Conservation (phyloP, 2,113 vertebrate genomes). For the Raphicerus campestris region DNA sequence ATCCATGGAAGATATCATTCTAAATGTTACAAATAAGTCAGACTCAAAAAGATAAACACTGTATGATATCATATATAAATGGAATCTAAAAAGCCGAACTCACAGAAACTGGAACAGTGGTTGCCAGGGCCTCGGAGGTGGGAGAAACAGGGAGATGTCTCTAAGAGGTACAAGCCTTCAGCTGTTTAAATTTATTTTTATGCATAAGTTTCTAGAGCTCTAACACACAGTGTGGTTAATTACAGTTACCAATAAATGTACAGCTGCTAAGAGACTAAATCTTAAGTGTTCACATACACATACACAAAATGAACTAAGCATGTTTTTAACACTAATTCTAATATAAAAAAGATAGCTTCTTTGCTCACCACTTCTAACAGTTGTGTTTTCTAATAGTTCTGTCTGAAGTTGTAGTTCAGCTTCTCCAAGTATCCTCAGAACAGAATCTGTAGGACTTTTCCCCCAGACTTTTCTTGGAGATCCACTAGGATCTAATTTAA, state of each 20-base stretch:
- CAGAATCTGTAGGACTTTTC: conserved; percentile 84
- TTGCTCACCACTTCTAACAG: conserved; percentile 75
- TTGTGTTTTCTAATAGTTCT: conserved; percentile 80
- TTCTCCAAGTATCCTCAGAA: conserved; percentile 89
- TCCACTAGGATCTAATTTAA: conserved; percentile 82
- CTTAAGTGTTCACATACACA: background rate
- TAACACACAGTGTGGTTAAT: background rate
- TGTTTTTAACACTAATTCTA: background rate
- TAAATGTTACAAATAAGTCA: background rate
- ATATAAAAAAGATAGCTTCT: background rate
- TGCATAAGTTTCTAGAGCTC: background rate
- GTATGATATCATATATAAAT: background rate
- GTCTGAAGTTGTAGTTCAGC: conserved; percentile 90
- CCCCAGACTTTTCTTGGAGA: conserved; percentile 88
- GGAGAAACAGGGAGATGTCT: background rate
- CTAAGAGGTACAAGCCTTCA: background rate
- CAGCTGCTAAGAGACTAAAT: background rate
- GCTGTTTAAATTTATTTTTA: background rate
- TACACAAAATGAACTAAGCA: background rate
- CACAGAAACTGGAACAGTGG: background rate
- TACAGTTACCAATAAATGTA: background rate
- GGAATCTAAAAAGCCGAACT: background rate
- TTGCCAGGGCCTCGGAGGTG: background rate
- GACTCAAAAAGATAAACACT: background rate
- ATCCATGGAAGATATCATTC: background rate